Evolutionary conservation across 2,113 vertebrate genomes (phyloP).

Genomic region (Dicerorhinus sumatrensis): DNA sequence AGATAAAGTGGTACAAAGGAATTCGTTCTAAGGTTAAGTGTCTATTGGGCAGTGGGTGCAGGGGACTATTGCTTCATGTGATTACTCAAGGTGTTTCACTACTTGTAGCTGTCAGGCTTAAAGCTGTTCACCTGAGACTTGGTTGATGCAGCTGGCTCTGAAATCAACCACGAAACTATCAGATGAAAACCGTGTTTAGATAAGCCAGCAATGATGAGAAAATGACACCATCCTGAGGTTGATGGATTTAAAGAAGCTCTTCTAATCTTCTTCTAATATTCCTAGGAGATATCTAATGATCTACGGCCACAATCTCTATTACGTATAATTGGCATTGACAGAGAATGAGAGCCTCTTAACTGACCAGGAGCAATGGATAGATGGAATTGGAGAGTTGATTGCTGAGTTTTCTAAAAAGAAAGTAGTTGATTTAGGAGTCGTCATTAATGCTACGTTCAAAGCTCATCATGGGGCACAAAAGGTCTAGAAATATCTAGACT

Average conservation of each 20-base stretch:
- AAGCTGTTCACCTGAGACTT: slow-evolving; percentile 26
- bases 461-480: neutral
- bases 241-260: neutral
- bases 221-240: neutral
- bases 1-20: neutral
- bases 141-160: slow-evolving; percentile 22
- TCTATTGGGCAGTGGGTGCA: slow-evolving; percentile 46
- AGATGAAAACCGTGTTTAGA: slow-evolving; percentile 11
- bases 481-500: neutral
- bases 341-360: neutral
- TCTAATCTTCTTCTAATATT: neutral
- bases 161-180: neutral
- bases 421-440: neutral
- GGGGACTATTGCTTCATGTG: slow-evolving; percentile 49
- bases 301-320: neutral
- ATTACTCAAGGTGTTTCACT: slow-evolving; percentile 46
- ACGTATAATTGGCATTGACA: neutral
- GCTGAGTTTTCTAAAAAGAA: slow-evolving; percentile 35
- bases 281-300: neutral
- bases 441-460: neutral
- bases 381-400: neutral
- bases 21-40: slow-evolving; percentile 57
- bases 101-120: neutral
- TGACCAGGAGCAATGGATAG: neutral
- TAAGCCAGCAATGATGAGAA: neutral